Evolutionary conservation across 2,113 vertebrate species (phyloP), one percentile per base, ranked within the genome.

Genomic region (Oophaga pumilio): DNA sequence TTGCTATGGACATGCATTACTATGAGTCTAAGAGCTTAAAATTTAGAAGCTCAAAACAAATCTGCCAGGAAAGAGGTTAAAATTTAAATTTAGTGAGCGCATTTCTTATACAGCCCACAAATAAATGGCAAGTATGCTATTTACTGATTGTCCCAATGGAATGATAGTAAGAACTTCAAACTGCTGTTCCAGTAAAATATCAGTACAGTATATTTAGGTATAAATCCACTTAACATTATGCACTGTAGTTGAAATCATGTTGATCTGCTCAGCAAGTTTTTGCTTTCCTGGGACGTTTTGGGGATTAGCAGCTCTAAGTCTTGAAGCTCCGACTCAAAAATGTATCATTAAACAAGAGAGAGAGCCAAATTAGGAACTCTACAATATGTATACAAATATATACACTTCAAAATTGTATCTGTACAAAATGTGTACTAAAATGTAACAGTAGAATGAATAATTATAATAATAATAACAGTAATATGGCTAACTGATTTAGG

Each of bases 21-120:
- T 24, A 52, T 14, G 13, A 50, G 49, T 52, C 28, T 50, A 8
- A 52, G 60, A 66, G 62, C 20, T 66, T 22, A 50, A 20, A 52
- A 82, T 64, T 43, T 64, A 82, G 64, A 82, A 4, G 9, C 80
- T 82, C 68, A 52, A 49, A 18, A 82, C 24, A 78, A 82, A 82
- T 50, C 6, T 82, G 80, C 80, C 1, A 52, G 28, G 26, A 24
- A 52, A 64, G 20, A 82, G 80, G 20, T 64, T 82, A 68, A 66
- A 52, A 82, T 50, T 50, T 33, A 82, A 82, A 52, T 66, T 50
- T 22, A 68, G 26, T n/a, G 13, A 66, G 22, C 52, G 80, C 60
- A 66, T 68, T 5, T 17, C 43, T 66, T 24, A 82, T 82, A 82
- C 60, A 52, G 22, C 13, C 28, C 1, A 68, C 80, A 82, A 82